phyloP scores from a whole-genome alignment of 23 tunicate species.

The Trididemnum clinides region DNA sequence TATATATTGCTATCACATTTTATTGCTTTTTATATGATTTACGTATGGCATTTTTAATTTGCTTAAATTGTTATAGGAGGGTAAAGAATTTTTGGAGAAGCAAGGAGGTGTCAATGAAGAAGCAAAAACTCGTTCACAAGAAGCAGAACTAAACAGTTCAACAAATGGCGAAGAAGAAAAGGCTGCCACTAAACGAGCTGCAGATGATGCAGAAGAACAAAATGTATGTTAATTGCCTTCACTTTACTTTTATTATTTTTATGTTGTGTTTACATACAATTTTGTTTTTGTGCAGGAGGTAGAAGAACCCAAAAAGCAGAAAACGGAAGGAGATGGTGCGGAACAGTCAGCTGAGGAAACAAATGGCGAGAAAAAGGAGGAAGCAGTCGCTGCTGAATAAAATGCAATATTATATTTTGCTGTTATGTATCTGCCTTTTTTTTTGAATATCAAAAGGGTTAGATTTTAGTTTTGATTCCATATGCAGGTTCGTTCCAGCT shows the following conservation, averaged over 20 bases:
- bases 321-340: constrained; percentile 42
- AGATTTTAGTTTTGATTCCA: too few species aligned
- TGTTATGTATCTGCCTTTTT: too few species aligned
- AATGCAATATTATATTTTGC: too few species aligned
- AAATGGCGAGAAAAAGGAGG: neutral
- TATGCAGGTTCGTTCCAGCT: too few species aligned
- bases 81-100: constrained; percentile 63
- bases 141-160: neutral
- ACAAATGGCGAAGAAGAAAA: neutral
- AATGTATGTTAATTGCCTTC: neutral
- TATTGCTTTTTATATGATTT: too few species aligned
- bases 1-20: too few species aligned
- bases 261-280: neutral
- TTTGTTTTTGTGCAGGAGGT: constrained; percentile 24
- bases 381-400: neutral
- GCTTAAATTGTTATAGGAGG: constrained; percentile 31
- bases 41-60: too few species aligned
- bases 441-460: too few species aligned
- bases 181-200: neutral
- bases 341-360: constrained; percentile 12
- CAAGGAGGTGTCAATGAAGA: constrained; percentile 75
- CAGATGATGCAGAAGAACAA: neutral
- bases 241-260: neutral
- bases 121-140: constrained; percentile 76
- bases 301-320: constrained; percentile 68